Evolutionary conservation across 1,140 invertebrate genomes (phyloP).

Genomic region (Heliothis virescens): DNA sequence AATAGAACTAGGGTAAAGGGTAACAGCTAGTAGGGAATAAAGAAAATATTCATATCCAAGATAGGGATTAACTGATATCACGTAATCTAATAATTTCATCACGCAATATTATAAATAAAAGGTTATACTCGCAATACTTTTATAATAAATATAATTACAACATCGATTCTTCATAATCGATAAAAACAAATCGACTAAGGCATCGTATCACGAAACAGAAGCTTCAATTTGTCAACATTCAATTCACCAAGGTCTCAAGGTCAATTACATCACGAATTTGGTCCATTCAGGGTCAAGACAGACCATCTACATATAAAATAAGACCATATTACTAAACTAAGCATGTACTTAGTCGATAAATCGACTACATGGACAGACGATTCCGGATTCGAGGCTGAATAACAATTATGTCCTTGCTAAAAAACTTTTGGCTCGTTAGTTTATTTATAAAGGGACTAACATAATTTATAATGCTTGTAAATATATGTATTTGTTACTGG

Average conservation of each 20-base stretch:
- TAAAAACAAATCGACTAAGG: slow-evolving; percentile 25
- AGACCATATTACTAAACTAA: slow-evolving; percentile 35
- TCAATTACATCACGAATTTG: slow-evolving; percentile 46
- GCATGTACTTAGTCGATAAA: slow-evolving; percentile 47
- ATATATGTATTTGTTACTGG: no score
- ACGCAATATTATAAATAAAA: no score
- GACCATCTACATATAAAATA: slow-evolving; percentile 27
- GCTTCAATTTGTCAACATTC: slow-evolving; percentile 45
- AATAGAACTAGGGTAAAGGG: no score
- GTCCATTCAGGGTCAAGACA: slow-evolving; percentile 41
- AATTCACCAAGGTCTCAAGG: slow-evolving; percentile 47
- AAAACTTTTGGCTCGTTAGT: slow-evolving; percentile 10
- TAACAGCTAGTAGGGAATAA: no score
- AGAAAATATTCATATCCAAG: no score
- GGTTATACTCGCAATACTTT: no score
- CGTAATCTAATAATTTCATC: no score
- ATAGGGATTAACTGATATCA: no score
- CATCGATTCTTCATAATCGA: background rate
- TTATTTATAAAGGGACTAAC: background rate
- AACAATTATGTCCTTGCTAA: slow-evolving; percentile 47
- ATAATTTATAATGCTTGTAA: no score
- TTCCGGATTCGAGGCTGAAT: slow-evolving; percentile 50
- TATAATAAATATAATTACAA: background rate
- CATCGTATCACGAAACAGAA: background rate
- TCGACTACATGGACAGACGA: slow-evolving; percentile 18